Evolutionary conservation across 2,888 invertebrate genomes (phyloP).

Genomic region (Drosophila suboccidentalis): DNA sequence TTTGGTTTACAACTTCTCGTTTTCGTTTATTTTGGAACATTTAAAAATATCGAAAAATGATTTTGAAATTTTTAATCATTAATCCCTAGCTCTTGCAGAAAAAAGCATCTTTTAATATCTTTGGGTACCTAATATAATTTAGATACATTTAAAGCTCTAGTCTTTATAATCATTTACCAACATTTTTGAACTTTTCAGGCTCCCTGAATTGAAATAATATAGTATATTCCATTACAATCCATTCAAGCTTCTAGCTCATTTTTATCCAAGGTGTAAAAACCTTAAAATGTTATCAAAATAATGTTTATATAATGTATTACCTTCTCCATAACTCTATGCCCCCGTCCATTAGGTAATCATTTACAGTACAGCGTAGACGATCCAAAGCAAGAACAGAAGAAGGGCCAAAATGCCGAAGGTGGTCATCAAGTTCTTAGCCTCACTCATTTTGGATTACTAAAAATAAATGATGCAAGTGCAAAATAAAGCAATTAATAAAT

Average conservation of each 20-base stretch:
- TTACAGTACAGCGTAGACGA: constrained; percentile 88
- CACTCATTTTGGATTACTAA: constrained; percentile 83
- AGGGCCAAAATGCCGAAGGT: constrained; percentile 90
- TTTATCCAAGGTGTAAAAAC: not conserved
- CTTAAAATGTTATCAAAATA: not conserved
- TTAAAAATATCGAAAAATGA: no score
- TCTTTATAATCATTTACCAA: no score
- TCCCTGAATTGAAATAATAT: no score
- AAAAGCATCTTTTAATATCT: no score
- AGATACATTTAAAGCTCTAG: no score
- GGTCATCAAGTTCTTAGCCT: constrained; percentile 89
- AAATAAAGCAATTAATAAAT: constrained; percentile 21
- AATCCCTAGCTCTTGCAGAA: no score
- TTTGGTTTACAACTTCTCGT: no score
- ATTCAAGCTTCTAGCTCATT: not conserved
- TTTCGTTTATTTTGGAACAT: no score
- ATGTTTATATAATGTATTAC: not conserved
- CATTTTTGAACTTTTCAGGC: not conserved
- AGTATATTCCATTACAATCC: no score
- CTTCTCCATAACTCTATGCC: constrained; percentile 47
- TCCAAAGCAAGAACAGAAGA: constrained; percentile 89
- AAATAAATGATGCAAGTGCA: constrained; percentile 26
- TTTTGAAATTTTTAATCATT: no score
- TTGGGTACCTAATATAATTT: not conserved
- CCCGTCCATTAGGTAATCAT: constrained; percentile 17